Conservation (phyloP, 1,140 invertebrate genomes). For the Melanaphis sacchari region DNA sequence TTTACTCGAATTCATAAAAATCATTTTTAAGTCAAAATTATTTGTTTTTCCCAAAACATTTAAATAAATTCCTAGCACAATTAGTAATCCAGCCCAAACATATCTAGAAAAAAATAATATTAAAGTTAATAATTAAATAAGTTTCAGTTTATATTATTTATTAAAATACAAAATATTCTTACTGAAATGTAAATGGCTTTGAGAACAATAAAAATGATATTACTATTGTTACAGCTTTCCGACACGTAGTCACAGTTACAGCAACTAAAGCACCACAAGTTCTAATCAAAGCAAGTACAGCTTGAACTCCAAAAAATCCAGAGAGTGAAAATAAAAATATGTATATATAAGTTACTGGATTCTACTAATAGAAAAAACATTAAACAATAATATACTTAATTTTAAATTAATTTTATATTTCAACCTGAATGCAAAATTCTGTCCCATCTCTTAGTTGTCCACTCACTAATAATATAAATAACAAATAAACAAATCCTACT, state of each 20-base stretch:
- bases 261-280: slow-evolving; percentile 88
- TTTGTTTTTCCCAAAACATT: slow-evolving; percentile 83
- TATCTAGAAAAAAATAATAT: slow-evolving; percentile 72
- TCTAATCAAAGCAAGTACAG: slow-evolving; percentile 86
- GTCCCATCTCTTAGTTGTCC: slow-evolving; percentile 80
- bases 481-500: slow-evolving; percentile 85
- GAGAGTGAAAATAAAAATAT: slow-evolving; percentile 85
- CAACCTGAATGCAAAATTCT: slow-evolving; percentile 70
- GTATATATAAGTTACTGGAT: slow-evolving; percentile 85
- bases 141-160: background rate
- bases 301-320: slow-evolving; percentile 91
- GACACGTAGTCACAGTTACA: slow-evolving; percentile 85
- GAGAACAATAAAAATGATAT: slow-evolving; percentile 92
- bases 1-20: background rate
- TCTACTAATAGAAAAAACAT: slow-evolving; percentile 64
- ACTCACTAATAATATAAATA: slow-evolving; percentile 75
- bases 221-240: slow-evolving; percentile 91
- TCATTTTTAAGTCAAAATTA: slow-evolving; percentile 10
- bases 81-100: slow-evolving; percentile 86
- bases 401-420: slow-evolving; percentile 8
- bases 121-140: slow-evolving; percentile 23
- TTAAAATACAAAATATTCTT: slow-evolving; percentile 65
- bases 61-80: slow-evolving; percentile 88
- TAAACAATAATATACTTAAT: background rate
- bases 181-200: slow-evolving; percentile 94